Percentiles rank a stretch among this genome's conserved stretches.
Evolutionary conservation across 2,888 invertebrate genomes (phyloP).

Genomic region (Dioctria rufipes): DNA sequence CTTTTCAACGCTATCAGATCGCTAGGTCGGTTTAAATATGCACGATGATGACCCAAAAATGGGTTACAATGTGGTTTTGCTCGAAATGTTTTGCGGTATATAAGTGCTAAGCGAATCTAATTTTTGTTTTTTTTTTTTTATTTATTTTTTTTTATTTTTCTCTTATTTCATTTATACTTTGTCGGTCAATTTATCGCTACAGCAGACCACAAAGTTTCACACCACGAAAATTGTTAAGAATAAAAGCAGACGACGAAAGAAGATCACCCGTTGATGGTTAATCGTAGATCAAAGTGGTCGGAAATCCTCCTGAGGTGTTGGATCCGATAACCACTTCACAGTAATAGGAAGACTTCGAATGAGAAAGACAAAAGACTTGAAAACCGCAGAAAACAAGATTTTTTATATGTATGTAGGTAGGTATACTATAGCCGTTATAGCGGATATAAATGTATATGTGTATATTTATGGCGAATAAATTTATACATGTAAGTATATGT

Average conservation of each 20-base stretch:
- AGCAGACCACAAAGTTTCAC: constrained; percentile 33
- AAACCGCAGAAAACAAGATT: constrained; percentile 48
- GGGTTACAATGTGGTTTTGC: constrained; percentile 23
- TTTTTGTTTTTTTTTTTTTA: no score
- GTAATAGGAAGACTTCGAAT: constrained; percentile 31
- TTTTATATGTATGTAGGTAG: constrained; percentile 21
- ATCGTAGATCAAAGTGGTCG: constrained; percentile 53
- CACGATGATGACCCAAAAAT: constrained; percentile 30
- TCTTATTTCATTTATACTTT: background rate
- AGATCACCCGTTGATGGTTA: constrained; percentile 48
- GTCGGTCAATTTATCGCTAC: constrained; percentile 40
- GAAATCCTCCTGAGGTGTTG: constrained; percentile 51
- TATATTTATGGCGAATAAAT: background rate
- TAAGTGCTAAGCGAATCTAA: constrained; percentile 24
- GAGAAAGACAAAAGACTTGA: constrained; percentile 47
- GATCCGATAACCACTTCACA: constrained; percentile 41
- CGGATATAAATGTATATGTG: no score
- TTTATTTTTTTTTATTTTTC: constrained; percentile 28
- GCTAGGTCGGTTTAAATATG: background rate
- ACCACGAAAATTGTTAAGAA: constrained; percentile 38
- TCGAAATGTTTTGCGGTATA: constrained; percentile 10
- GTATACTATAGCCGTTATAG: background rate
- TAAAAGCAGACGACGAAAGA: constrained; percentile 36
- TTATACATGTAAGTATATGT: no score
- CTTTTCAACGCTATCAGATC: constrained; percentile 37